Evolutionary conservation across 2,888 invertebrate genomes (phyloP), one percentile per base, ranked within the genome.

Genomic region (Drosophila longiperda): DNA sequence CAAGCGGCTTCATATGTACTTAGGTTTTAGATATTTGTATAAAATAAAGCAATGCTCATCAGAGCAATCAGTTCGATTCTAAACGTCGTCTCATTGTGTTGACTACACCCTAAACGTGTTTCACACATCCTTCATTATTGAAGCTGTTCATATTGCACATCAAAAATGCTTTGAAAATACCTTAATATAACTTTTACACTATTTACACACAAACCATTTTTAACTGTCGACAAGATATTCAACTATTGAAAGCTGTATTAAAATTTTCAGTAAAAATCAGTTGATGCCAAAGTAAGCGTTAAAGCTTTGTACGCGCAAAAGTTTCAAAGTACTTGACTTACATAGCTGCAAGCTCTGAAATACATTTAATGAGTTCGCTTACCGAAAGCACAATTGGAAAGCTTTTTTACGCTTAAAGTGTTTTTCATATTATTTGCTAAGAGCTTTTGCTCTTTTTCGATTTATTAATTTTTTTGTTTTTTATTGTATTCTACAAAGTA

Each of bases 401-500:
- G 32, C 57, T 42, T 42, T 55, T 17, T 17, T 36, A 32, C 7
- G 7, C 6, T 15, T 17, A 38, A n/a, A 59, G 64, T 33, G 29
- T 59, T 64, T 59, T 45, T 9, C 5, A 17, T 36, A 11, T 8
- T 4, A 45, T 20, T 45, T 29, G 1, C 17, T 17, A 17, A 12
- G 6, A 34, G 34, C 23, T 49, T 64, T 48, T 50, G 23, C 23
- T 49, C 20, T 26, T 49, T 36, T 34, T 34, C 36, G 38, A 57
- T 62, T 50, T 73, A 66, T 62, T 49, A 17, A 36, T n/a, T 26
- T 26, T 26, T 26, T 26, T 7, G n/a, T 45, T 3, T 36, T 52
- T 72, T 55, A 70, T 62, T 75, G 38, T 48, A 49, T 57, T 50
- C 65, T 53, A 60, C 40, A 53, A 59, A 58, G 50, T 66, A 49